Evolutionary conservation across 2,797 vertebrate genomes (phyloP), one percentile per base, ranked within the genome.

Genomic region (Iguana delicatissima): DNA sequence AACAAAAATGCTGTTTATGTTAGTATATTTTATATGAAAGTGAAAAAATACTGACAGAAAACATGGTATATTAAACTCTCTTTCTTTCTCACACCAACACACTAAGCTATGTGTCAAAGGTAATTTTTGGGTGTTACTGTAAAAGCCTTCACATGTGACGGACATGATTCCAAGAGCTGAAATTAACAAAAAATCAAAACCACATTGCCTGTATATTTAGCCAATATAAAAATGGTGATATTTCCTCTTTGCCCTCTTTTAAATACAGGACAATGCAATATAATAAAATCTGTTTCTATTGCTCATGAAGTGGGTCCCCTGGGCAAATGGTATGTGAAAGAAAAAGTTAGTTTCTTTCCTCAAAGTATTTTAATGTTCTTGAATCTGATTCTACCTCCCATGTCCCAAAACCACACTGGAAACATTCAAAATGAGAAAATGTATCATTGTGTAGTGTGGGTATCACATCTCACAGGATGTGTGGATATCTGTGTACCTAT

Each of bases 121-220:
- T 20, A 81, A 5, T 32, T 29, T 59, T 80, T 92, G 86, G 81
- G 0, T 32, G 55, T 35, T 13, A 38, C 38, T 90, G 85, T 64
- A 12, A 42, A 2, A 22, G 16, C 52, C 1, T 92, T 24, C 29
- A 20, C 5, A 14, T 89, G 84, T 26, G 16, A 85, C 76, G 10
- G 52, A 35, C 81, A 38, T 83, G 42, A 67, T 90, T 94, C 76
- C 38, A 80, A 52, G 46, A 81, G 13, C 86, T 94, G 90, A 8
- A 77, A n/a, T 90, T 94, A 90, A 86, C 76, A 88, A 88, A 7
- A 59, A 13, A 42, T 26, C 86, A 72, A 86, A 90, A 92, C 0
- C 52, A 88, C 14, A 5, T 89, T 85, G 18, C n/a, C 55, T 59
- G 50, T 82, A 67, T 85, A 92, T 93, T 94, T 92, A 86, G 59